Evolutionary conservation across 2,888 invertebrate species (phyloP), one percentile per base, ranked within the genome.

Genomic region (Pollenia griseotomentosa): DNA sequence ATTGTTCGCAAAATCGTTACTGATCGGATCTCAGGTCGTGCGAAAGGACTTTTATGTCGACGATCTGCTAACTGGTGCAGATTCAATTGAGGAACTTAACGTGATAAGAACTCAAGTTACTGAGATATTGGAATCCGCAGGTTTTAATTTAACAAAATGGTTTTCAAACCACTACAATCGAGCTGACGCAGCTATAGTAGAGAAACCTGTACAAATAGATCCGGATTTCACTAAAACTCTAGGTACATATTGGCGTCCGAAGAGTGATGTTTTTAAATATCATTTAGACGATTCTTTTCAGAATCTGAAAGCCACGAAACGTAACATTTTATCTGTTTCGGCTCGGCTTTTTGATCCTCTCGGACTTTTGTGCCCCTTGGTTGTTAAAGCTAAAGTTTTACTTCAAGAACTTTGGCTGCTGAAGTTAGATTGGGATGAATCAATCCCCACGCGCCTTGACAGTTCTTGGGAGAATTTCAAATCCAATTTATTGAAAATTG

Each of bases 161-260:
- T 14, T 66, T 46, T 23, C 14, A 3, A 66, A 48, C 14, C 42
- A 44, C n/a, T 16, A 55, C 16, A 55, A 55, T 9, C 55, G n/a
- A 16, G 1, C 55, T 9, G 16, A 55, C 6, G 4, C 55, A 16
- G 19, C 16, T 7, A 61, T 33, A 61, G 3, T 42, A 23, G 33
- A 40, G 33, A 63, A 63, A 40, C 33, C 33, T 12, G 33, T 63
- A 5, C 61, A 33, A 63, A 63, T 63, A 63, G 16, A 65, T 65
- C 46, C 19, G 46, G 44, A 42, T 65, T 14, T 65, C 65, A 44
- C 42, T 44, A 68, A 68, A 23, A 46, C 23, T n/a, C 46, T 61
- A 40, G 74, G 74, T n/a, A 74, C 40, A 4, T 61, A 63, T 51
- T 80, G 71, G 81, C 14, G 40, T 57, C 73, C 65, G 42, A 74